These are phyloP conservation scores for Seira musarum DNA, from an alignment of 2,888 invertebrate genomes.

Conservation along the genomic window DNA sequence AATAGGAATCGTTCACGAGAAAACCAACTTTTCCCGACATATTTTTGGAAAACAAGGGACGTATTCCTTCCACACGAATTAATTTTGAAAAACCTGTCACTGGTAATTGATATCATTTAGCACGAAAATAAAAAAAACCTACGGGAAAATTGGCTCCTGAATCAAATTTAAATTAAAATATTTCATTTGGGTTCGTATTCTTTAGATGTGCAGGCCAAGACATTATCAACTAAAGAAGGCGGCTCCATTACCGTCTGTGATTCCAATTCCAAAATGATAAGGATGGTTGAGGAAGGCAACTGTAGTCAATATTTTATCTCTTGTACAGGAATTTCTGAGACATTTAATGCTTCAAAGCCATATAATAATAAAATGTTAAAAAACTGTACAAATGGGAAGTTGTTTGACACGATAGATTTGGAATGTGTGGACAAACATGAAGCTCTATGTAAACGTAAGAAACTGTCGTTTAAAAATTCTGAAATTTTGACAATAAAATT, in stretches of 20 bases:
- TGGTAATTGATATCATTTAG: too few relatives aligned
- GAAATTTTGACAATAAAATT: too few relatives aligned
- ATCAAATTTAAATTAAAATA: too few relatives aligned
- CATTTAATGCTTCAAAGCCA: background rate
- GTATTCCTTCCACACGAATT: background rate
- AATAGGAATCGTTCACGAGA: background rate
- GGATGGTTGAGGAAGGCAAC: too few relatives aligned
- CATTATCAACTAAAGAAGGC: slow-evolving; percentile 19
- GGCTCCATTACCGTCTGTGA: background rate
- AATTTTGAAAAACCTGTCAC: too few relatives aligned
- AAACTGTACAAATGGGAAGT: slow-evolving; percentile 13
- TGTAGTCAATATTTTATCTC: background rate
- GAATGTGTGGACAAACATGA: background rate
- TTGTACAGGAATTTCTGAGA: background rate
- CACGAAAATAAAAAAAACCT: too few relatives aligned
- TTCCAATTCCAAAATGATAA: too few relatives aligned
- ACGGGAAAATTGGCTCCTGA: too few relatives aligned
- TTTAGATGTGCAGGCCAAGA: too few relatives aligned
- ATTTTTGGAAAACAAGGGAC: background rate
- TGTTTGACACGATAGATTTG: slow-evolving; percentile 21
- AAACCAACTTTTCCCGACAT: background rate
- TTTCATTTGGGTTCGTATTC: too few relatives aligned
- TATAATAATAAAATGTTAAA: background rate
- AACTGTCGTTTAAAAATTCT: background rate
- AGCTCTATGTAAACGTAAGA: slow-evolving; percentile 35